Evolutionary conservation across 2,888 invertebrate species (phyloP).

Genomic region (Ormia ochracea): DNA sequence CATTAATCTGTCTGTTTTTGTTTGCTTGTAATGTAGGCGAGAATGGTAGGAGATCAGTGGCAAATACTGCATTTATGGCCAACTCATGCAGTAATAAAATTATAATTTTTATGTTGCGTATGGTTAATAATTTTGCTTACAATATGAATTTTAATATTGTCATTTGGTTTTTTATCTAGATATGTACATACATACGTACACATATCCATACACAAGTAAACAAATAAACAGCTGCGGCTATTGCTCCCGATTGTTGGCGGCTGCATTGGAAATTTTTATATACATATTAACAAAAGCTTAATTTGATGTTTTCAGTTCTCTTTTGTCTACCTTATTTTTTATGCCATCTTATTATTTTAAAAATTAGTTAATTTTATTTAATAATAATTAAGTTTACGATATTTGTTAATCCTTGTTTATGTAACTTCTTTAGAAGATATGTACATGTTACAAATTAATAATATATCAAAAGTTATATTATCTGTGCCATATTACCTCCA

Average conservation of each 20-base stretch:
- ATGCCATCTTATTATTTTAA: conserved; percentile 16
- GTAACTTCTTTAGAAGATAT: no score
- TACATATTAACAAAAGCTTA: conserved; percentile 30
- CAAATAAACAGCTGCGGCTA: conserved; percentile 22
- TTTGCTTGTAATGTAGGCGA: not conserved
- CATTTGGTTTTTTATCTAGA: conserved; percentile 35
- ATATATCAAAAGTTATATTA: no score
- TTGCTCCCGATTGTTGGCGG: conserved; percentile 9
- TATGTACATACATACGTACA: no score
- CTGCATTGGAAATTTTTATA: not conserved
- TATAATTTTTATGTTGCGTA: conserved; percentile 39
- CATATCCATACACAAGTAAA: no score
- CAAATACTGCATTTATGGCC: conserved; percentile 47
- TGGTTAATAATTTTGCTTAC: not conserved
- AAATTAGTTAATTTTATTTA: not conserved
- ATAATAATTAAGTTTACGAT: no score
- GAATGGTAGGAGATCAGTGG: not conserved
- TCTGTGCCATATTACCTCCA: no score
- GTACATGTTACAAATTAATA: no score
- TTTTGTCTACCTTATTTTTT: not conserved
- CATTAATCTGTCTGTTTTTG: not conserved
- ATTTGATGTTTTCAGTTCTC: not conserved
- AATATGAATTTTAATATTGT: conserved; percentile 8
- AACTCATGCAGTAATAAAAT: conserved; percentile 63
- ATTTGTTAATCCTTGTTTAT: no score